Evolutionary conservation across 1,140 invertebrate genomes (phyloP), one percentile per base, ranked within the genome.

Genomic region (Brachionus koreanus): DNA sequence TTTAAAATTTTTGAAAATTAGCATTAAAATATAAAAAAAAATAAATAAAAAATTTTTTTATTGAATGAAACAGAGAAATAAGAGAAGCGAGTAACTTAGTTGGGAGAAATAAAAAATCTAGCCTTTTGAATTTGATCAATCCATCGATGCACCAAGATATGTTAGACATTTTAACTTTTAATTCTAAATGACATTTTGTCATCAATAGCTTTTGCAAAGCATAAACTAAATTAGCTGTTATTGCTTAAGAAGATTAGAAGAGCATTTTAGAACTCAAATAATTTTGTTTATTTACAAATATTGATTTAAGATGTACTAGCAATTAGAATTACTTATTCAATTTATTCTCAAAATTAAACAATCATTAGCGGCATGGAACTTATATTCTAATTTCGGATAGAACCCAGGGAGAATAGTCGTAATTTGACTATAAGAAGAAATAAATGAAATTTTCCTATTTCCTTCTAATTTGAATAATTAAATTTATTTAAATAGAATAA

Each of bases 251-350:
- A 33, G 25, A 65, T 65, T 65, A 65, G 13, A 65, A n/a, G 3
- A 65, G 49, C 49, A 9, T 57, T 57, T n/a, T n/a, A 6, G 19
- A 57, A 19, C 5, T 57, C 6, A 2, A 23, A 65, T 33, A 35
- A 65, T 10, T 65, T 65, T 65, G 63, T 65, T 65, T 65, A 65
- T 37, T 33, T 33, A 65, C 33, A 65, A 65, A 65, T 37, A 35
- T 33, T 33, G 33, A 23, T 5, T 65, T 33, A 23, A 65, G 33
- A 35, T 33, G 33, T 33, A 65, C 33, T 9, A 37, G 10, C 63
- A 65, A 65, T 65, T 65, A 65, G 3, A 65, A 65, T 65, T 25
- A 65, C 63, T 65, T 65, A 65, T 65, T 65, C 63, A 65, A 65
- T 37, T 33, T 33, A 37, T 16, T 65, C 29, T 65, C 10, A 65